These are phyloP conservation scores for Vidua chalybeata DNA, from an alignment of 2,113 vertebrate species.

Conservation along the genomic window DNA sequence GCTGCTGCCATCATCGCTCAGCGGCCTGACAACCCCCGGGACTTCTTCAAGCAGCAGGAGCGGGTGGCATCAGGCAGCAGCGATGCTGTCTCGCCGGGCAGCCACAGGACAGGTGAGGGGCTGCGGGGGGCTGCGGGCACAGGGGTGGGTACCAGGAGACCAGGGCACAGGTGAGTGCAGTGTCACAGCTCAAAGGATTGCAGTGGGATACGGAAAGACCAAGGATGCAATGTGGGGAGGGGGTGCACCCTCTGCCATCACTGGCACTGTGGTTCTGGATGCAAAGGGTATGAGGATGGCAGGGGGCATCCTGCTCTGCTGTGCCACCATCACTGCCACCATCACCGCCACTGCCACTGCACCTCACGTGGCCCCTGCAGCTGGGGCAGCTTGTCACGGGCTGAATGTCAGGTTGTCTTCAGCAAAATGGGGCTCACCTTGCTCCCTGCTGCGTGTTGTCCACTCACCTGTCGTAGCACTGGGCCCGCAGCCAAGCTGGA, in stretches of 20 bases:
- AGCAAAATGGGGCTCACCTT: not conserved
- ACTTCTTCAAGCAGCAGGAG: constrained; percentile 95
- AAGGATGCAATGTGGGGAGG: not conserved
- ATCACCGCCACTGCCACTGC: not conserved
- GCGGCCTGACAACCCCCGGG: constrained; percentile 91
- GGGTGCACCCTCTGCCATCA: not conserved
- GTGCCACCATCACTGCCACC: not conserved
- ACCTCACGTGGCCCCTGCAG: not conserved
- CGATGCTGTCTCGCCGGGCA: constrained; percentile 79
- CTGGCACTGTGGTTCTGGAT: not conserved
- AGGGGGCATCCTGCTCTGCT: not conserved
- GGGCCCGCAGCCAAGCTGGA: rapidly evolving
- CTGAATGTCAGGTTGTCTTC: not conserved
- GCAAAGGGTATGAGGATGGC: not conserved
- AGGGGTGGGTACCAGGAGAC: not conserved
- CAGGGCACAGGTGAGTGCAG: not conserved
- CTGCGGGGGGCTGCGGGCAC: not conserved
- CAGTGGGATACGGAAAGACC: not conserved
- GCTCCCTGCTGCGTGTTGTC: not conserved
- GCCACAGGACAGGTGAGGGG: constrained; percentile 87
- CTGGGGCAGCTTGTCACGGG: not conserved
- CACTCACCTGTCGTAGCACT: not conserved
- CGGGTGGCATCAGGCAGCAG: constrained; percentile 83
- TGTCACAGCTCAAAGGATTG: not conserved
- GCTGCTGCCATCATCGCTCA: constrained; percentile 97